Percentiles rank a stretch among this genome's conserved stretches.
phyloP scores from a whole-genome alignment of 1,140 invertebrate species.

The Pogonomyrmex barbatus region DNA sequence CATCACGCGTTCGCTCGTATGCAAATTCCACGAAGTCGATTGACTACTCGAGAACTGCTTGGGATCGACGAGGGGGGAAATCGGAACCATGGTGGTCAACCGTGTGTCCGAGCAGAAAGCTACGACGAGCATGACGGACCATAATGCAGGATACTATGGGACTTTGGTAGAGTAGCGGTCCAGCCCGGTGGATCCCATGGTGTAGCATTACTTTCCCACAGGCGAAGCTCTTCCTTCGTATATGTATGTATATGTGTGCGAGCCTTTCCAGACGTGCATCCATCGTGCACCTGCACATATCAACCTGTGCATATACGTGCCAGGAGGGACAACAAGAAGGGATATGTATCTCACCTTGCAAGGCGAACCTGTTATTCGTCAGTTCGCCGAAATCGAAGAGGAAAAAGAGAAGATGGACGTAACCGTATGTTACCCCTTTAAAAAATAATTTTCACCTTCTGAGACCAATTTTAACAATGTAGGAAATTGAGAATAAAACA shows the following conservation, averaged over 20 bases:
- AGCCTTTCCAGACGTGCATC: slow-evolving; percentile 72
- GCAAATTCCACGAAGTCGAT: slow-evolving; percentile 52
- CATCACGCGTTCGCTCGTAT: not conserved
- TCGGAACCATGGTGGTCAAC: slow-evolving; percentile 79
- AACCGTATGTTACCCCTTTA: slow-evolving; percentile 67
- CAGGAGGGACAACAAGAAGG: slow-evolving; percentile 45
- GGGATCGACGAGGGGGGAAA: slow-evolving; percentile 35
- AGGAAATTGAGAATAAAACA: not conserved
- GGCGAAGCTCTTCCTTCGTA: slow-evolving; percentile 70
- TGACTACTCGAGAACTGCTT: slow-evolving; percentile 25
- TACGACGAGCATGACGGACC: slow-evolving; percentile 51
- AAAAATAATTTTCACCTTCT: slow-evolving; percentile 72
- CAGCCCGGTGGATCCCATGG: slow-evolving; percentile 82
- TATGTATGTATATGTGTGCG: slow-evolving; percentile 56
- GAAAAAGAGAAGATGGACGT: slow-evolving; percentile 61
- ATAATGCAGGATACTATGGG: slow-evolving; percentile 72
- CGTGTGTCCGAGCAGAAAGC: slow-evolving; percentile 56
- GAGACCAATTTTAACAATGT: slow-evolving; percentile 20
- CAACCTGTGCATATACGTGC: slow-evolving; percentile 12
- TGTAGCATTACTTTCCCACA: slow-evolving; percentile 85
- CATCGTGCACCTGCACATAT: slow-evolving; percentile 72
- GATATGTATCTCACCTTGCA: slow-evolving; percentile 81
- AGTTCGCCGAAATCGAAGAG: slow-evolving; percentile 60
- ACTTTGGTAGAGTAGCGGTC: slow-evolving; percentile 82
- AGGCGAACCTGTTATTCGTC: slow-evolving; percentile 80